Conservation (phyloP, 2,888 invertebrate genomes). For the Mesoligia furuncula region DNA sequence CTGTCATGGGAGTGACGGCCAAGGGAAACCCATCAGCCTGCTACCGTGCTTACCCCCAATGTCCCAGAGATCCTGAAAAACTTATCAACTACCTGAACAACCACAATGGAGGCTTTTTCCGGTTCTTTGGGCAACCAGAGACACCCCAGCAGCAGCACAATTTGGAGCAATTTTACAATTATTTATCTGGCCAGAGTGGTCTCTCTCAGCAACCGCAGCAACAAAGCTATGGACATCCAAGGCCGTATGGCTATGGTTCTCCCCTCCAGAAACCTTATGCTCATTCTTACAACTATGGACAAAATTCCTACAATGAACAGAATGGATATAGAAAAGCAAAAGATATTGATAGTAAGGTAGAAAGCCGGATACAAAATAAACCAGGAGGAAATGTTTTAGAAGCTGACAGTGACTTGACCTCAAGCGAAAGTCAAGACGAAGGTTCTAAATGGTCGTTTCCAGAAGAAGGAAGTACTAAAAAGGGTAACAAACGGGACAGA, state of each 20-base stretch:
- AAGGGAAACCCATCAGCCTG: slow-evolving; percentile 91
- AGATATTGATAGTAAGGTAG: slow-evolving; percentile 69
- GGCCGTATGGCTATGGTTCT: slow-evolving; percentile 52
- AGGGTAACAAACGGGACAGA: slow-evolving; percentile 50
- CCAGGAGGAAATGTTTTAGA: slow-evolving; percentile 61
- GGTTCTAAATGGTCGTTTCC: slow-evolving; percentile 80
- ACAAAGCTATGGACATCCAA: slow-evolving; percentile 55
- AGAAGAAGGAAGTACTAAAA: slow-evolving; percentile 59
- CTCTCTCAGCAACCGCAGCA: slow-evolving; percentile 54
- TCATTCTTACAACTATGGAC: slow-evolving; percentile 67
- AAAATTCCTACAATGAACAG: slow-evolving; percentile 70
- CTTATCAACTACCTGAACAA: slow-evolving; percentile 95
- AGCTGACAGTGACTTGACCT: slow-evolving; percentile 49
- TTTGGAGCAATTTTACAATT: slow-evolving; percentile 83
- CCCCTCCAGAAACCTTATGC: slow-evolving; percentile 58
- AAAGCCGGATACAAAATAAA: slow-evolving; percentile 82
- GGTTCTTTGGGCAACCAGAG: slow-evolving; percentile 92
- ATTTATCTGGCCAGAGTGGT: slow-evolving; percentile 73
- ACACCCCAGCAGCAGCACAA: slow-evolving; percentile 74
- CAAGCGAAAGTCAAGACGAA: slow-evolving; percentile 59
- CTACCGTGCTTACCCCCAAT: slow-evolving; percentile 92
- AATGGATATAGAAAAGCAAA: slow-evolving; percentile 65
- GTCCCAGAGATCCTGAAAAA: slow-evolving; percentile 93
- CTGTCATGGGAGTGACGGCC: slow-evolving; percentile 93
- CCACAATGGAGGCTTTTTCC: slow-evolving; percentile 96